phyloP scores from a whole-genome alignment of 2,797 vertebrate species.

The Trichosurus vulpecula region DNA sequence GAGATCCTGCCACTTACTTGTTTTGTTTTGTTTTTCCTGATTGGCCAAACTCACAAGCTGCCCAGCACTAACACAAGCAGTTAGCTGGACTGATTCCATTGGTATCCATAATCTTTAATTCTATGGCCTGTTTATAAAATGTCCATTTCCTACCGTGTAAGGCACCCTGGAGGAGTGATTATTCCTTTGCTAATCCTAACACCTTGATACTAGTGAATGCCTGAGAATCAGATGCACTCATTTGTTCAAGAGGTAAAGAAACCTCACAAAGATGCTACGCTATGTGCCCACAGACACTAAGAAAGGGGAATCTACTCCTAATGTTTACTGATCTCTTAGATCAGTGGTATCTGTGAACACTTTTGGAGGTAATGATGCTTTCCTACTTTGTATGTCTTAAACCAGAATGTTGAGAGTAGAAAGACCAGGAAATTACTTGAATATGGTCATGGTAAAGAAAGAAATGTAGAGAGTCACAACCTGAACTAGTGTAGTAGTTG shows the following conservation, averaged over 20 bases:
- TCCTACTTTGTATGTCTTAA: not conserved
- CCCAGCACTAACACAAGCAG: not conserved
- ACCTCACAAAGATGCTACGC: not conserved
- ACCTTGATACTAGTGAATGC: not conserved
- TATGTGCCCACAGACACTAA: no score
- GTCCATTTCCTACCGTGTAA: not conserved
- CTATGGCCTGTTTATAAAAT: not conserved
- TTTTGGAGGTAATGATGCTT: no score
- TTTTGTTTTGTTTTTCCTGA: not conserved
- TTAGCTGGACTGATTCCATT: not conserved
- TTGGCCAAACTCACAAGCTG: not conserved
- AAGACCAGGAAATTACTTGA: not conserved
- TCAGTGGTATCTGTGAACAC: not conserved
- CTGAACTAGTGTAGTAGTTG: not conserved
- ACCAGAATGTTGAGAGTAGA: not conserved
- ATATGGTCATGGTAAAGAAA: not conserved
- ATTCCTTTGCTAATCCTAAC: conserved; percentile 4
- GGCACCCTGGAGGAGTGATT: not conserved
- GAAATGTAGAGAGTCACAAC: not conserved
- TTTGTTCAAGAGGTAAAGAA: not conserved
- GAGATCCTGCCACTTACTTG: not conserved
- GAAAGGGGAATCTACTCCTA: not conserved
- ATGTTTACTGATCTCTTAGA: not conserved
- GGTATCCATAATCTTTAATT: not conserved
- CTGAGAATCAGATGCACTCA: no score